Evolutionary conservation across 2,888 invertebrate species (phyloP).

Genomic region (Punctoribates punctum): DNA sequence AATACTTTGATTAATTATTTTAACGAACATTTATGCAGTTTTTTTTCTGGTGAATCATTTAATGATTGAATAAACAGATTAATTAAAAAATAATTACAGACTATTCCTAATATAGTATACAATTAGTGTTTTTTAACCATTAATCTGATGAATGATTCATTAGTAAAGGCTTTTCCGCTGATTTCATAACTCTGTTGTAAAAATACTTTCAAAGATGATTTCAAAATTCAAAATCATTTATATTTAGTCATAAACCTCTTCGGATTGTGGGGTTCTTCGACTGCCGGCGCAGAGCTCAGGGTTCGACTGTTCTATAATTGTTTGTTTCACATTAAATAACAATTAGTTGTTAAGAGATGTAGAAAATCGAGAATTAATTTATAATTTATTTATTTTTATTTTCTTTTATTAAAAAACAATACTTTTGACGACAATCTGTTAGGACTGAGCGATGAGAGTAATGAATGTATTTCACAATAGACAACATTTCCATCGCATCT

Average conservation of each 20-base stretch:
- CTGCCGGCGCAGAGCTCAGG: too few relatives aligned
- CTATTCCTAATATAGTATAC: neutral
- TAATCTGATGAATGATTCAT: neutral
- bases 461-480: neutral
- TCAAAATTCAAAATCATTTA: neutral
- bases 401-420: neutral
- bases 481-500: neutral
- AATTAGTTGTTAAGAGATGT: neutral
- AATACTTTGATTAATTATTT: neutral
- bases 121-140: neutral
- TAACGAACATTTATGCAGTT: neutral
- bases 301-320: neutral
- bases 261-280: neutral
- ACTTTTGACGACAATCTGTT: neutral
- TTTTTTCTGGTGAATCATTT: neutral
- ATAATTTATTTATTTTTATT: neutral
- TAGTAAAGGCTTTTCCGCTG: neutral
- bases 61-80: neutral
- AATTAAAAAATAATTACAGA: neutral
- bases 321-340: neutral
- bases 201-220: neutral
- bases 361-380: constrained; percentile 1
- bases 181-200: neutral
- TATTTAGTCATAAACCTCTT: neutral
- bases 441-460: neutral